Evolutionary conservation across 2,113 vertebrate genomes (phyloP).

Genomic region (Turdus rufiventris): DNA sequence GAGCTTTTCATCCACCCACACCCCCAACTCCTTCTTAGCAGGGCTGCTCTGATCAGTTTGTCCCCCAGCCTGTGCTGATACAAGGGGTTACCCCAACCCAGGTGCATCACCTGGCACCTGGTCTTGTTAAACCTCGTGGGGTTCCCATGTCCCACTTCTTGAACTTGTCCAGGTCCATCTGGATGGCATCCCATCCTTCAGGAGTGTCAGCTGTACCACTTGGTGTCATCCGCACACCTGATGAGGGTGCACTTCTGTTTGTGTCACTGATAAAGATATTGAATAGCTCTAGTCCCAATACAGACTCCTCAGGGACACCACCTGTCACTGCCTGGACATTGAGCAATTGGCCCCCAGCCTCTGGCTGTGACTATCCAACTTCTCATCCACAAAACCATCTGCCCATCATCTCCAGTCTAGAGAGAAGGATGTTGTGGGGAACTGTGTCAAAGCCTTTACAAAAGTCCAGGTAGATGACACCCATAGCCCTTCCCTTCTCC

Average conservation of each 20-base stretch:
- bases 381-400: not conserved
- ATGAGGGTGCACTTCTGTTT: not conserved
- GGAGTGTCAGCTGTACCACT: not conserved
- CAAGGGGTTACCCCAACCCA: rapidly evolving
- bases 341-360: not conserved
- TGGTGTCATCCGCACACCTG: not conserved
- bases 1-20: not conserved
- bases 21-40: not conserved
- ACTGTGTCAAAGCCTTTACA: not conserved
- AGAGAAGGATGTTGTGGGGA: not conserved
- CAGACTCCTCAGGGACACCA: rapidly evolving
- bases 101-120: not conserved
- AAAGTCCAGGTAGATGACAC: not conserved
- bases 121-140: not conserved
- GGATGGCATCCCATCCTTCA: not conserved
- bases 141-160: not conserved
- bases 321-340: not conserved
- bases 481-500: not conserved
- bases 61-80: not conserved
- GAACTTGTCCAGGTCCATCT: not conserved
- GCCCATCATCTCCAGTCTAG: not conserved
- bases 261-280: not conserved
- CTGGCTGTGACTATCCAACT: not conserved
- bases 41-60: not conserved
- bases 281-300: not conserved